phyloP scores from a whole-genome alignment of 2,113 vertebrate genomes.

The Atrichornis clamosus region DNA sequence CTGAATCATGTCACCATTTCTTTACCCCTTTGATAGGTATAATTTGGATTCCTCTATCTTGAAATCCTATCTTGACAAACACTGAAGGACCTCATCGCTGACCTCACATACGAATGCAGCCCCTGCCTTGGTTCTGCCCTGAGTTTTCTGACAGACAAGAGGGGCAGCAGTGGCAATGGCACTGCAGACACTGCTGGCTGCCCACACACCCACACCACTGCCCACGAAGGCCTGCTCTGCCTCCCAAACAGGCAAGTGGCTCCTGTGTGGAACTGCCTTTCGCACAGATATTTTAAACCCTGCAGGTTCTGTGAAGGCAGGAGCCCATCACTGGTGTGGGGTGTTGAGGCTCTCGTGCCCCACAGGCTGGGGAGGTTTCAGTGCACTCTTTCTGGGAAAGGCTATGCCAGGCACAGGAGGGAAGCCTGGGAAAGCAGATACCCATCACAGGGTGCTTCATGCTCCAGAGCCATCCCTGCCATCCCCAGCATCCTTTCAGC shows the following conservation, averaged over 20 bases:
- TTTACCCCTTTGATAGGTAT: neutral
- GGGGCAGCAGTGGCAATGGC: neutral
- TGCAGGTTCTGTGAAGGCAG: neutral
- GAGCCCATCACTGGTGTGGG: neutral
- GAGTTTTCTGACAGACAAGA: neutral
- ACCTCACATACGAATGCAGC: rapidly evolving
- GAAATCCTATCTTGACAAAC: neutral
- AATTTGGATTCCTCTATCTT: neutral
- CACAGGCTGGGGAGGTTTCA: too few species aligned
- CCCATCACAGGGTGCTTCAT: neutral
- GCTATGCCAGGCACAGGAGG: neutral
- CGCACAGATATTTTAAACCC: neutral
- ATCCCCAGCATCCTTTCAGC: neutral
- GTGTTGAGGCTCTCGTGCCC: rapidly evolving
- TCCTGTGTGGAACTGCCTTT: neutral
- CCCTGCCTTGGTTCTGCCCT: neutral
- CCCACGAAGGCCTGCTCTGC: neutral
- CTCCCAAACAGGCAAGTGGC: neutral
- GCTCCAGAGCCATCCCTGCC: neutral
- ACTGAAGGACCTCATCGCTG: neutral
- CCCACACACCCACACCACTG: rapidly evolving
- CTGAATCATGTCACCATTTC: neutral
- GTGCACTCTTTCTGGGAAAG: rapidly evolving
- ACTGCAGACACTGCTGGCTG: neutral
- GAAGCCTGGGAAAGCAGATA: neutral